phyloP scores from a whole-genome alignment of 2,888 invertebrate genomes.

The Thecophora atra region DNA sequence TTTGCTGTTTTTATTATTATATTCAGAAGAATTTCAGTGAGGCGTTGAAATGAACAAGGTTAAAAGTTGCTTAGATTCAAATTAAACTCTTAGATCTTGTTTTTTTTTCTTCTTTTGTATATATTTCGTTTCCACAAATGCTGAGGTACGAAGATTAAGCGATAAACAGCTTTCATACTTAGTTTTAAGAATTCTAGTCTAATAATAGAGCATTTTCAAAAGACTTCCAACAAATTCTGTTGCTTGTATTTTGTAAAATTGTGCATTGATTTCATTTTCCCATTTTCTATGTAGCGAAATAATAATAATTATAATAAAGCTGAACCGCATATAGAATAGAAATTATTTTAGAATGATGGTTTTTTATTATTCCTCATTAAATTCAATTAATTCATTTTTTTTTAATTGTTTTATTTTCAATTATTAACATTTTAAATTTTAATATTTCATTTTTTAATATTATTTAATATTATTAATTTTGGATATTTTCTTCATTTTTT shows the following conservation, averaged over 20 bases:
- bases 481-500: no score
- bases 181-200: not conserved
- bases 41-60: slow-evolving; percentile 47
- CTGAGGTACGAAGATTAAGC: not conserved
- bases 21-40: slow-evolving; percentile 62
- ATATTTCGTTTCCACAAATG: not conserved
- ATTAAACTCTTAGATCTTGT: not conserved
- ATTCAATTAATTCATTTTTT: slow-evolving; percentile 9
- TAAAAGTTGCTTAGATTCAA: not conserved
- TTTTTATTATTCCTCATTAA: slow-evolving; percentile 28
- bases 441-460: no score
- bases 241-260: slow-evolving; percentile 13
- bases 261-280: slow-evolving; percentile 14
- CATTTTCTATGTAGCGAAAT: not conserved
- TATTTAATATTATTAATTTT: no score
- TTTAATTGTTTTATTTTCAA: slow-evolving; percentile 13
- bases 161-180: not conserved
- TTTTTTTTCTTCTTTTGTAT: not conserved
- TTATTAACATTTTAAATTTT: slow-evolving; percentile 16
- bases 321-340: slow-evolving; percentile 68
- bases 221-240: slow-evolving; percentile 8
- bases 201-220: not conserved
- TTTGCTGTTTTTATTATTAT: not conserved
- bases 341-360: slow-evolving; percentile 64
- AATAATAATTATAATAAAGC: slow-evolving; percentile 61